A percentile compares a stretch with the other conserved stretches of the same genome.
Conservation (phyloP, 2,888 invertebrate genomes). For the Dromius quadrimaculatus region DNA sequence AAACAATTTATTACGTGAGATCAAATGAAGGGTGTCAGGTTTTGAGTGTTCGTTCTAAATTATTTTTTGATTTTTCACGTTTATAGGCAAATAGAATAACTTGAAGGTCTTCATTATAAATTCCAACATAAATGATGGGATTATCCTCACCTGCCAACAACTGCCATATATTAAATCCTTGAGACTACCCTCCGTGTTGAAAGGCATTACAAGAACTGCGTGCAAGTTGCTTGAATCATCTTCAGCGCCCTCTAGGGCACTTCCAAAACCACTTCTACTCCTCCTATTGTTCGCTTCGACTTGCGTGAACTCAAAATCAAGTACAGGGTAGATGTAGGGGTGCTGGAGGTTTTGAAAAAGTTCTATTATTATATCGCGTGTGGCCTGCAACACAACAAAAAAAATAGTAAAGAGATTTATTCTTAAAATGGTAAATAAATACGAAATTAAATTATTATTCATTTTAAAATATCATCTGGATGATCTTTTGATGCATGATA, state of each 20-base stretch:
- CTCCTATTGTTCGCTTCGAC: constrained; percentile 65
- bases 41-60: no score
- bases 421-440: no score
- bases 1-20: no score
- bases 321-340: constrained; percentile 91
- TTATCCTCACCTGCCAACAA: constrained; percentile 69
- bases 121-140: no score
- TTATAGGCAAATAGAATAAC: no score
- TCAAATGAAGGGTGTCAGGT: no score
- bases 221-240: constrained; percentile 67
- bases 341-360: constrained; percentile 89
- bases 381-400: constrained; percentile 65
- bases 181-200: constrained; percentile 86
- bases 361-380: constrained; percentile 79
- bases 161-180: constrained; percentile 86
- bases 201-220: constrained; percentile 84
- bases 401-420: no score
- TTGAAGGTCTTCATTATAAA: no score
- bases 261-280: neutral
- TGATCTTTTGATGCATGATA: no score
- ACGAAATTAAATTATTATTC: no score
- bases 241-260: neutral
- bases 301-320: constrained; percentile 85
- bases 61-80: no score
- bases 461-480: no score